A percentile compares a stretch with the other conserved stretches of the same genome.
phyloP scores from a whole-genome alignment of 2,797 vertebrate genomes.

The Serranus cabrilla region DNA sequence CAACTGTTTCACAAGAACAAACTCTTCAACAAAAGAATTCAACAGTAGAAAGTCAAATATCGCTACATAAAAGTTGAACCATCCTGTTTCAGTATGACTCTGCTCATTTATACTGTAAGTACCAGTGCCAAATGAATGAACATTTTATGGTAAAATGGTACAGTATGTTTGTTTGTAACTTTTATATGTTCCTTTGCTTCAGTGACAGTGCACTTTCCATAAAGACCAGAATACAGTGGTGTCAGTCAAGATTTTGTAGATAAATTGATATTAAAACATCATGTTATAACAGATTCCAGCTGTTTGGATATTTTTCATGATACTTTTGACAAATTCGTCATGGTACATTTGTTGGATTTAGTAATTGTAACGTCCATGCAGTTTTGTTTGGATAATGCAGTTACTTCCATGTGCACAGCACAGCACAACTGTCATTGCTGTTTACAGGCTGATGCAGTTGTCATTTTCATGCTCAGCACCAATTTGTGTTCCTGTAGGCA shows the following conservation, averaged over 20 bases:
- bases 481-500: too few relatives aligned
- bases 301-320: conserved; percentile 81
- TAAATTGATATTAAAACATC: conserved; percentile 97
- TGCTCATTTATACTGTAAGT: conserved; percentile 83
- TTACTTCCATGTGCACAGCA: neutral
- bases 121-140: conserved; percentile 71
- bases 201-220: conserved; percentile 88
- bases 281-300: conserved; percentile 84
- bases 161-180: conserved; percentile 87
- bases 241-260: conserved; percentile 98
- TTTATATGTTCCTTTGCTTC: conserved; percentile 89
- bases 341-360: conserved; percentile 1
- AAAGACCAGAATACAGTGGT: conserved; percentile 88
- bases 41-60: conserved; percentile 65
- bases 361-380: neutral
- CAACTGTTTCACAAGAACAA: conserved; percentile 63
- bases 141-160: conserved; percentile 79
- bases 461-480: too few relatives aligned
- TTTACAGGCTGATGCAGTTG: too few relatives aligned
- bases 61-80: conserved; percentile 63
- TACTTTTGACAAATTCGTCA: fast-evolving
- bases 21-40: conserved; percentile 46
- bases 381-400: neutral
- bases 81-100: conserved; percentile 77
- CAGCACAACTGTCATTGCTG: too few relatives aligned